phyloP scores from a whole-genome alignment of 1,140 invertebrate species.

The Rhyzopertha dominica region DNA sequence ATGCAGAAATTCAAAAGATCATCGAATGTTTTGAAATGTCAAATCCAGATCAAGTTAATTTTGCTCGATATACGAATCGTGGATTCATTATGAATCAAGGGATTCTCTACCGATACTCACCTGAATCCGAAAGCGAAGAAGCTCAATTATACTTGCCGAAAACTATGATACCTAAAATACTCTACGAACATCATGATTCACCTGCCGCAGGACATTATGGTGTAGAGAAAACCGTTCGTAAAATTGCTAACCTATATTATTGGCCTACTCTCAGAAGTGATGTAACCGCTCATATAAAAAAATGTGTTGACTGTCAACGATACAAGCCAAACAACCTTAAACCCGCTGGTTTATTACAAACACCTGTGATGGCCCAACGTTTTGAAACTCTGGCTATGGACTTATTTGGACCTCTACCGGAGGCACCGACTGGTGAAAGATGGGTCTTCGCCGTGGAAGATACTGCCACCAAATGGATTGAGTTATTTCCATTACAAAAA shows the following conservation, averaged over 20 bases:
- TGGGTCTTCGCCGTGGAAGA: slow-evolving; percentile 29
- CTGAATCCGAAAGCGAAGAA: no score
- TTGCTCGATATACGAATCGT: no score
- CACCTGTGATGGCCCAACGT: slow-evolving; percentile 20
- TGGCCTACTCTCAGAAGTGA: slow-evolving; percentile 23
- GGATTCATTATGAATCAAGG: no score
- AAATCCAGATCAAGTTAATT: no score
- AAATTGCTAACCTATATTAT: slow-evolving; percentile 28
- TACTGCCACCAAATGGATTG: slow-evolving; percentile 22
- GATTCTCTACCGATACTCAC: no score
- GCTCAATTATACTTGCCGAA: no score
- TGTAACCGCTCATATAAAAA: slow-evolving; percentile 16
- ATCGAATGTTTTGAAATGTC: no score
- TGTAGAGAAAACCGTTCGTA: no score
- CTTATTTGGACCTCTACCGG: slow-evolving; percentile 25
- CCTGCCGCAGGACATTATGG: no score
- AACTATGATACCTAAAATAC: no score
- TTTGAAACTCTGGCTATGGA: slow-evolving; percentile 39
- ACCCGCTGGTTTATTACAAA: slow-evolving; percentile 36
- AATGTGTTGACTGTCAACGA: slow-evolving; percentile 20
- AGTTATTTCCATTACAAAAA: slow-evolving; percentile 22
- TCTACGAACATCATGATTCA: no score
- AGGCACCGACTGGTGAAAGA: slow-evolving; percentile 1
- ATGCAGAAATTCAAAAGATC: no score
- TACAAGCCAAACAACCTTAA: slow-evolving; percentile 20